These are phyloP conservation scores for Pongo abelii DNA, from an alignment of 2,113 vertebrate genomes.

Conservation along the genomic window DNA sequence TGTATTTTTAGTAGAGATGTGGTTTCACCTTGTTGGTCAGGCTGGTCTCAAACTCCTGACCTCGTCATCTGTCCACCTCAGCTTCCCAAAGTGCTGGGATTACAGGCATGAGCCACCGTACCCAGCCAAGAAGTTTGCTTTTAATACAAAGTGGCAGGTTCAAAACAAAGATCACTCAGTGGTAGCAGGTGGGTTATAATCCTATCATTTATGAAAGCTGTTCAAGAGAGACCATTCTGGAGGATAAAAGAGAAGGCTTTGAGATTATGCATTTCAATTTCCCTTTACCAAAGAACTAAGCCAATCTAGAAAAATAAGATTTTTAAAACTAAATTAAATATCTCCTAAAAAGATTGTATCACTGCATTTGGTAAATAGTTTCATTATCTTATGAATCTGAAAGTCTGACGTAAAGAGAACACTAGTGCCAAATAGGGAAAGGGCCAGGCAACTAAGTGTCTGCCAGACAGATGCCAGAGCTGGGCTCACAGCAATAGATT, in stretches of 20 bases:
- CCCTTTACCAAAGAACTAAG: not conserved
- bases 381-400: not conserved
- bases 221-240: not conserved
- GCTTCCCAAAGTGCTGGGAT: no score
- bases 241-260: not conserved
- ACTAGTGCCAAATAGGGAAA: not conserved
- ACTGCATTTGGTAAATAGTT: not conserved
- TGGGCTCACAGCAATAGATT: not conserved
- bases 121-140: not conserved
- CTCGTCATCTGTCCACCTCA: no score
- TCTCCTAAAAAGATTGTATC: not conserved
- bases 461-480: not conserved
- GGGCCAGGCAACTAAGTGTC: not conserved
- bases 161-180: not conserved
- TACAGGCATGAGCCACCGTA: no score
- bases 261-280: not conserved
- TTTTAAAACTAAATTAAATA: not conserved
- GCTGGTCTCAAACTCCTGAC: no score
- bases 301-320: not conserved
- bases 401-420: not conserved
- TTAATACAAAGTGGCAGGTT: constrained; percentile 1
- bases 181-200: not conserved
- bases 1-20: no score
- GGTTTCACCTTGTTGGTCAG: no score
- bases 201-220: not conserved